Evolutionary conservation across 2,888 invertebrate genomes (phyloP), one percentile per base, ranked within the genome.

Genomic region (Unio pictorum): DNA sequence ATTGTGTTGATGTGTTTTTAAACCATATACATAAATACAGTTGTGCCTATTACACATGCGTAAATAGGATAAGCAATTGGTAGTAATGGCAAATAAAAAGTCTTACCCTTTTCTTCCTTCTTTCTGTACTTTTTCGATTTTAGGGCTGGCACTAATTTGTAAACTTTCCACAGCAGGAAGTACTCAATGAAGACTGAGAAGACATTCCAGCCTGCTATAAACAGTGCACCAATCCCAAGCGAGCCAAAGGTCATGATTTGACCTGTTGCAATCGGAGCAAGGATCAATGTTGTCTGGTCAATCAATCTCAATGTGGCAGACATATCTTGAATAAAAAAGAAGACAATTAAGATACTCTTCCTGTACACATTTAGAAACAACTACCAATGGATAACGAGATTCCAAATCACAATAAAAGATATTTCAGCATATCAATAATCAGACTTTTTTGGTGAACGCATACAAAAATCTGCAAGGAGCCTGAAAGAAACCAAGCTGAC

Each of bases 201-300:
- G 15, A 92, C 66, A 80, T 92, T 92, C 92, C 91, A 91, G 17
- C 72, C 83, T 5, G 87, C 89, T 61, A 91, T 87, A 69, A 89
- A 83, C 7, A 90, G 71, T 18, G 90, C 89, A 15, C 87, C 86
- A 55, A 81, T 73, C 54, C 83, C 72, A 28, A 80, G 65, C 1
- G 82, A 83, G 8, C 79, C 79, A 61, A 74, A 86, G 4, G 88
- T 84, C 89, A 92, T 91, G n/a, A 92, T 84, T 72, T 90, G 88
- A 30, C 92, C 92, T 4, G 91, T 91, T 20, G 89, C 83, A n/a
- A 91, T 84, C 0, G 92, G 92, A 3, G 92, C 90, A 28, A 92
- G 69, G 55, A 91, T 88, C 72, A 90, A 88, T 20, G 90, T 90
- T 18, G 86, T 80, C 66, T 92, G 85, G 80, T 92, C 91, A 64